These are phyloP conservation scores for Drosophila bifasciata DNA, from an alignment of 1,140 invertebrate genomes.

Conservation along the genomic window DNA sequence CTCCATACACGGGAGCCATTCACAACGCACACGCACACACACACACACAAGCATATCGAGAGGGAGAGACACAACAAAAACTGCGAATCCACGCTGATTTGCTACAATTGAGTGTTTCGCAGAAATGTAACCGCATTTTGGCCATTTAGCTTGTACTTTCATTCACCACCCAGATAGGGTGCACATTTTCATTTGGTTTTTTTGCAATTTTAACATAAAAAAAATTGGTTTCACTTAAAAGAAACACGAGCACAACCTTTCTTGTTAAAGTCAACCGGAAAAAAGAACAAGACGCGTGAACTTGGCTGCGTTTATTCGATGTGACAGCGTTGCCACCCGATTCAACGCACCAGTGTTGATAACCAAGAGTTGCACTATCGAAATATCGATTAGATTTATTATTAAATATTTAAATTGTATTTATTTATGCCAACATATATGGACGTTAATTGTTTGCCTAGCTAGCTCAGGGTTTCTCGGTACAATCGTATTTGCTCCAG, in stretches of 20 bases:
- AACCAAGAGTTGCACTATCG: too few species aligned
- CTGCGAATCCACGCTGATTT: slow-evolving; percentile 15
- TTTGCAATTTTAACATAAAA: slow-evolving; percentile 34
- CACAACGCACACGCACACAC: slow-evolving; percentile 16
- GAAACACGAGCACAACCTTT: slow-evolving; percentile 76
- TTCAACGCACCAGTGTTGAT: too few species aligned
- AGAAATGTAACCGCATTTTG: not conserved
- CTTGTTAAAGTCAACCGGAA: slow-evolving; percentile 84
- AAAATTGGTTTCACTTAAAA: slow-evolving; percentile 54
- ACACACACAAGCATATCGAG: slow-evolving; percentile 21
- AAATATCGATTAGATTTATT: too few species aligned
- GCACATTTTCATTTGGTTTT: slow-evolving; percentile 47
- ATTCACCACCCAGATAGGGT: slow-evolving; percentile 10
- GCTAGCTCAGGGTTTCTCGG: slow-evolving; percentile 17
- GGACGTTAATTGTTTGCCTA: too few species aligned
- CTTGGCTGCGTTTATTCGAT: slow-evolving; percentile 68
- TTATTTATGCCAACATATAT: too few species aligned
- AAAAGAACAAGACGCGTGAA: slow-evolving; percentile 80
- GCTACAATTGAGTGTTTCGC: not conserved
- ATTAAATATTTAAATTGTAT: too few species aligned
- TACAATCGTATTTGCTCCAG: slow-evolving; percentile 77
- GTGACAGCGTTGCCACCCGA: not conserved
- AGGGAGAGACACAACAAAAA: slow-evolving; percentile 57
- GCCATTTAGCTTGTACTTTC: slow-evolving; percentile 1
- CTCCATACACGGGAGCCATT: slow-evolving; percentile 10